Base-by-base conservation (phyloP, 2,888 invertebrate genomes). In the Leptura quadrifasciata region DNA sequence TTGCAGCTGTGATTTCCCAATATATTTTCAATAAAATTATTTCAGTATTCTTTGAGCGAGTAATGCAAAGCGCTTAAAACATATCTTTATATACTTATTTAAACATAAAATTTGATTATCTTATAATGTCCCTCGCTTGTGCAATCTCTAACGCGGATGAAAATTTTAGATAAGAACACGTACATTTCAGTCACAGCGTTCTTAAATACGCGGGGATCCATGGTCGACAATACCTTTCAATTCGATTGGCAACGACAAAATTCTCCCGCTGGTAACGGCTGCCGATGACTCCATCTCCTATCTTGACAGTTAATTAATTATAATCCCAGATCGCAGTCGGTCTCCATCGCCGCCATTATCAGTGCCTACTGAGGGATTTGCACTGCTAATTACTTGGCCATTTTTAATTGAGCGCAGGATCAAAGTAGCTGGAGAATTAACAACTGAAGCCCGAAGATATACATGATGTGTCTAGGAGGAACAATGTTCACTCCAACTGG, bases 241-340 rank as follows among this genome's bases (percentile, higher is more conserved):
- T 64, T 64, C 57, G 17, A 70, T 70, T 27, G 70, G 70, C 39
- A 64, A 55, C 57, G 70, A 63, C 64, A 68, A 74, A 54, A 70
- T 71, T 27, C 55, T 57, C 31, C 31, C 39, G 27, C 72, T 54
- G 65, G 24, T 64, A 72, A 68, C 69, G 76, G 76, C 72, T 73
- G 76, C 68, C 76, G 76, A 73, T 73, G 76, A 68, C 75, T 75
- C 75, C 71, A 63, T 71, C 72, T 75, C 76, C 54, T 52, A 61
- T 73, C 61, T 72, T 73, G 76, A 76, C 76, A 76, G 67, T 76
- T 76, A 76, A 76, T 76, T 76, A 76, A 76, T 76, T 76, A 73
- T 76, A 76, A 73, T 73, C 73, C 76, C 55, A 58, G 76, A 68
- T 72, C 69, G 60, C 73, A 76, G 76, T 72, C 72, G 76, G 68